Percentiles rank a stretch among this genome's conserved stretches.
phyloP scores from a whole-genome alignment of 2,888 invertebrate species.

The Bruchidius siliquastri region DNA sequence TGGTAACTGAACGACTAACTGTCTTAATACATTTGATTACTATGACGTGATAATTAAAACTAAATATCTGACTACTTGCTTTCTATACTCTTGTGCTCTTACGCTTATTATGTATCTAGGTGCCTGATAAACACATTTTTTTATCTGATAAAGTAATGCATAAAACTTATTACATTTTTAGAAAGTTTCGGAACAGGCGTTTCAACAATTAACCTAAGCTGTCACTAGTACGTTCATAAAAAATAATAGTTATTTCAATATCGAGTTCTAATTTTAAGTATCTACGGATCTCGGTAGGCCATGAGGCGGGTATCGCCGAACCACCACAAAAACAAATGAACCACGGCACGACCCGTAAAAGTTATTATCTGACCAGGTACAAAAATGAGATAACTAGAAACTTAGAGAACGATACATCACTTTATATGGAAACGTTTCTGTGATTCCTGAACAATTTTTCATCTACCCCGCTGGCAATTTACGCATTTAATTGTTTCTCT shows the following conservation, averaged over 20 bases:
- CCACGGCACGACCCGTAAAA: neutral
- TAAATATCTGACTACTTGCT: neutral
- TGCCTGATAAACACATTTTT: neutral
- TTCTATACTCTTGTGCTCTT: neutral
- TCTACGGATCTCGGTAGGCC: neutral
- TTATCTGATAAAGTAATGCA: neutral
- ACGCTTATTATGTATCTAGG: neutral
- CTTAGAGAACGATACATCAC: neutral
- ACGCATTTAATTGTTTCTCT: conserved; percentile 47
- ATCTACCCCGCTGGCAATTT: conserved; percentile 38
- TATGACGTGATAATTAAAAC: neutral
- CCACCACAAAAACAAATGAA: neutral
- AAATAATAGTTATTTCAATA: neutral
- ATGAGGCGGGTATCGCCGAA: neutral
- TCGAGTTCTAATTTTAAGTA: neutral
- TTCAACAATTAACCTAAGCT: neutral
- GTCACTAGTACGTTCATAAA: neutral
- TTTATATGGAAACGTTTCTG: neutral
- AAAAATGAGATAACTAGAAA: neutral
- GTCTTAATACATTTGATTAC: neutral
- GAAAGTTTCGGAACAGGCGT: neutral
- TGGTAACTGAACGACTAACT: too few species aligned
- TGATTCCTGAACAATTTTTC: neutral
- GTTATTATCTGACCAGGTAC: neutral
- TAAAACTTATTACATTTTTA: neutral